Evolutionary conservation across 2,888 invertebrate species (phyloP), one percentile per base, ranked within the genome.

Genomic region (Autographa pulchrina): DNA sequence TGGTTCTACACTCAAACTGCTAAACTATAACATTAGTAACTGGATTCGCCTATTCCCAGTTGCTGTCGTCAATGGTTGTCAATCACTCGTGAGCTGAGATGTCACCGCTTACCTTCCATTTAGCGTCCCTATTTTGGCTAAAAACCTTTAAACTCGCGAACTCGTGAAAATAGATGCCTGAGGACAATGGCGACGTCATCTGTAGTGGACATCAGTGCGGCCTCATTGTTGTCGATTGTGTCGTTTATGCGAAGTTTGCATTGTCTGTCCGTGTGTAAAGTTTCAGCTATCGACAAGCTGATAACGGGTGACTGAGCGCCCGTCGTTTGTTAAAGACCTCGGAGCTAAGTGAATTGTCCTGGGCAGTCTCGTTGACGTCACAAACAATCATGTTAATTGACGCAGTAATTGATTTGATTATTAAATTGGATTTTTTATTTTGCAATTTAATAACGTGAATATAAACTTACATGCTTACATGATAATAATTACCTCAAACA

Each of bases 211-310:
- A 89, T 91, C 92, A 91, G 86, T 84, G 81, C 84, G 80, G 89
- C 81, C 78, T 90, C 90, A 92, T 94, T 94, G 94, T 83, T 89
- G 87, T 85, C 75, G 72, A 78, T 84, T 82, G 86, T 88, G 80
- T 79, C 89, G 89, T 91, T 90, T 91, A 89, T 89, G 88, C 89
- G 85, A 93, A 94, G 94, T 94, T 93, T 85, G 89, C 85, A 91
- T 94, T 94, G 94, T 94, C 83, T 81, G 82, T 86, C 82, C 86
- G 90, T 89, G 90, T 89, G 89, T 86, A 92, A 95, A 95, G 93
- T 95, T 95, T 92, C 92, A 94, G 92, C 89, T 91, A 93, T 93
- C 92, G 93, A 90, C 92, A 86, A 80, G 86, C 87, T 84, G 94
- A 94, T 94, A 94, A 87, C 89, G 90, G 78, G 80, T 87, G 90